Conservation (phyloP, 37 sponge, comb jelly and placozoan species). For the Aplysina aerophoba region DNA sequence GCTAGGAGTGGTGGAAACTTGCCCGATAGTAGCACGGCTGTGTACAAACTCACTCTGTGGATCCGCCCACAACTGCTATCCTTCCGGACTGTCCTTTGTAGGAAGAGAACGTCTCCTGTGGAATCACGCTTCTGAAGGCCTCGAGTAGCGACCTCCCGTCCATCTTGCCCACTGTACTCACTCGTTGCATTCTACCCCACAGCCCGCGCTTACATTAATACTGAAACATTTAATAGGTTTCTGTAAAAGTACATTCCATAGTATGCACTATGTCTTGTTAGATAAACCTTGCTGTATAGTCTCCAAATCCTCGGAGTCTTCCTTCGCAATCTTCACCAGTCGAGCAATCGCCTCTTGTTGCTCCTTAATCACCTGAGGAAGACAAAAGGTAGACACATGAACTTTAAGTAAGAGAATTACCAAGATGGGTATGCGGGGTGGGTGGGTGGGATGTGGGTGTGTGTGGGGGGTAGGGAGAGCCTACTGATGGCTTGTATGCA, state of each 20-base stretch:
- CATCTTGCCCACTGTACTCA: background rate
- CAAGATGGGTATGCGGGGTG: no score
- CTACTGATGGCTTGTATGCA: no score
- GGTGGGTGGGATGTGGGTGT: no score
- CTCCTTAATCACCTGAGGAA: conserved; percentile 74
- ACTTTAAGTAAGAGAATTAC: background rate
- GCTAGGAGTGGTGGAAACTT: no score
- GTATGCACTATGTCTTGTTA: background rate
- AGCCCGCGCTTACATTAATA: no score
- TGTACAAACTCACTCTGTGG: conserved; percentile 61
- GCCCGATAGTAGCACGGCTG: no score
- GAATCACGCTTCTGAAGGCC: conserved; percentile 26
- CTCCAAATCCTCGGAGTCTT: conserved; percentile 79
- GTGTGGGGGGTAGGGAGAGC: no score
- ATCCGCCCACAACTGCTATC: conserved; percentile 84
- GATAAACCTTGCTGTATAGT: conserved; percentile 81
- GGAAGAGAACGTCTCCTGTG: conserved; percentile 15
- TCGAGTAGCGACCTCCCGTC: conserved; percentile 6
- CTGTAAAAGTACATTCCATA: no score
- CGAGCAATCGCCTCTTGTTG: conserved; percentile 90
- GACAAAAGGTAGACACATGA: background rate
- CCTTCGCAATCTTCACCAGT: conserved; percentile 82
- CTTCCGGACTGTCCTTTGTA: conserved; percentile 83
- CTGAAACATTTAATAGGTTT: no score
- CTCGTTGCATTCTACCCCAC: no score